Evolutionary conservation across 2,113 vertebrate species (phyloP).

Genomic region (Myrmecophaga tridactyla): DNA sequence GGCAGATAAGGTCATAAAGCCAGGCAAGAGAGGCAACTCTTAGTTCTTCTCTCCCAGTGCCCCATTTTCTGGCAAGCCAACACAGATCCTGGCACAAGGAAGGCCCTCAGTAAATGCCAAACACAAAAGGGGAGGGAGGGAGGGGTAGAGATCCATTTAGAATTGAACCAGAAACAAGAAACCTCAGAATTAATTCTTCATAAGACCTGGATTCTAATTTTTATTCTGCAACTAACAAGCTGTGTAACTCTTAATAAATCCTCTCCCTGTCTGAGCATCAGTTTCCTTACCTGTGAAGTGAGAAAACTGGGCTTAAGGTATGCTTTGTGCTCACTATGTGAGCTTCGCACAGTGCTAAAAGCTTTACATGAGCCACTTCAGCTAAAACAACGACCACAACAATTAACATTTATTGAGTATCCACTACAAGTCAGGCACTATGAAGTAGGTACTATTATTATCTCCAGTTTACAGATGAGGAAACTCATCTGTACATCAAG

Average conservation of each 20-base stretch:
- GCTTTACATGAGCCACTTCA: background rate
- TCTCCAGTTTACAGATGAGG: background rate
- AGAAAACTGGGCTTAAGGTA: background rate
- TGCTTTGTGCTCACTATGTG: background rate
- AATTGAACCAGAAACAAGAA: background rate
- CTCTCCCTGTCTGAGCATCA: background rate
- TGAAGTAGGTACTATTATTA: background rate
- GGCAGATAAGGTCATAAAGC: background rate
- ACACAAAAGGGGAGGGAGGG: background rate
- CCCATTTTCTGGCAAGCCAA: background rate
- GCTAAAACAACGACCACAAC: background rate
- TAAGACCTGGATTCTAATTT: background rate
- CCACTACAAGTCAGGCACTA: background rate
- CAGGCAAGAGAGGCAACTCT: background rate
- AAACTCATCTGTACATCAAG: too few relatives aligned
- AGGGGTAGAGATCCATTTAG: background rate
- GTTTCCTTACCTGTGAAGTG: background rate
- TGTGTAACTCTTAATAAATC: background rate
- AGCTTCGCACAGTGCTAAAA: background rate
- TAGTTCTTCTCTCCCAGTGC: background rate
- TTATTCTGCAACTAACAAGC: background rate
- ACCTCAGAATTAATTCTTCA: background rate
- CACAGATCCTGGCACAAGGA: background rate
- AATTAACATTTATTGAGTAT: background rate
- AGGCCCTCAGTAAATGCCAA: background rate